Evolutionary conservation across 53 echinoderm and acorn worm species (phyloP).

Genomic region (Temnopleurus reevesii): DNA sequence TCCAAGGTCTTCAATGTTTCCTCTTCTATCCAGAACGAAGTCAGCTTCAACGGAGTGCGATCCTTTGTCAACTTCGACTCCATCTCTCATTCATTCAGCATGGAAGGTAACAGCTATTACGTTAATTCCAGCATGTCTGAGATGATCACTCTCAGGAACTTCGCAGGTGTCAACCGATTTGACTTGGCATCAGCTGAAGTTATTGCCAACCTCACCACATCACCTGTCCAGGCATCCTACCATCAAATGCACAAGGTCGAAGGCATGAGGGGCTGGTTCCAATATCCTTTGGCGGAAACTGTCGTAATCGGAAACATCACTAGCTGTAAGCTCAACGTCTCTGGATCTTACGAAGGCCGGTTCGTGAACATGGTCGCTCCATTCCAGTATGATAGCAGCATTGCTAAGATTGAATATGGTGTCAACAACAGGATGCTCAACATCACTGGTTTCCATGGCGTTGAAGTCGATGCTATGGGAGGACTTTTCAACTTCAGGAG

Average conservation of each 20-base stretch:
- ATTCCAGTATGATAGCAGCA: constrained; percentile 18
- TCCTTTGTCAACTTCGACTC: constrained; percentile 43
- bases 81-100: not conserved
- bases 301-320: constrained; percentile 43
- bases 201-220: not conserved
- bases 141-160: constrained; percentile 41
- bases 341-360: constrained; percentile 28
- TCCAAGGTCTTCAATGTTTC: constrained; percentile 40
- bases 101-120: not conserved
- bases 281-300: constrained; percentile 49
- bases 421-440: constrained; percentile 65
- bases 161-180: constrained; percentile 25
- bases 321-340: not conserved
- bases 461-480: constrained; percentile 65
- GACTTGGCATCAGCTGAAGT: constrained; percentile 44
- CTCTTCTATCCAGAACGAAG: constrained; percentile 1
- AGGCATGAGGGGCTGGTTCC: constrained; percentile 43
- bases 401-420: constrained; percentile 38
- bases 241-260: constrained; percentile 47
- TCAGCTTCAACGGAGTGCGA: constrained; percentile 31
- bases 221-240: not conserved
- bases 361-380: constrained; percentile 19
- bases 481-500: constrained; percentile 68
- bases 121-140: constrained; percentile 32
- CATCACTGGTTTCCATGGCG: constrained; percentile 65